Percentiles rank a stretch among this genome's conserved stretches.
Evolutionary conservation across 2,888 invertebrate genomes (phyloP).

Genomic region (Opisthograptis luteolata): DNA sequence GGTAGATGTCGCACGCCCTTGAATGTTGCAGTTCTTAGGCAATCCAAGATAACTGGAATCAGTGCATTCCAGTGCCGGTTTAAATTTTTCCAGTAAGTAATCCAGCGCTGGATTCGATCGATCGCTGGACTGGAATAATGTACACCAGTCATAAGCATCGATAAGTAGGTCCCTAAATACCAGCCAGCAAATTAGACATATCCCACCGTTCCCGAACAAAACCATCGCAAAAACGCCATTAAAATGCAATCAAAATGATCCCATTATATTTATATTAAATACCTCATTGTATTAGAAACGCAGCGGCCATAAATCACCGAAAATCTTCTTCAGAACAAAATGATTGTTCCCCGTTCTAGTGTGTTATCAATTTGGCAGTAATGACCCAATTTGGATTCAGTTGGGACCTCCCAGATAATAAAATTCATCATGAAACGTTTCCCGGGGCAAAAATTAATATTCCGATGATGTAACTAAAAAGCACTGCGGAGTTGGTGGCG

Average conservation of each 20-base stretch:
- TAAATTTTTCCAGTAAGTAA: too few species aligned
- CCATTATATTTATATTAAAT: constrained; percentile 35
- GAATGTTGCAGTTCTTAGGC: too few species aligned
- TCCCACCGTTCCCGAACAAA: background rate
- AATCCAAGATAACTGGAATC: too few species aligned
- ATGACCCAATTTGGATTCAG: constrained; percentile 81
- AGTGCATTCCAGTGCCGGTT: too few species aligned
- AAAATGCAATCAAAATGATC: constrained; percentile 31
- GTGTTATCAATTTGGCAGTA: constrained; percentile 79
- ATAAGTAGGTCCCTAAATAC: too few species aligned
- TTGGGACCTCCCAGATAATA: constrained; percentile 72
- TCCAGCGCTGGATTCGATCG: too few species aligned
- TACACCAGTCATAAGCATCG: too few species aligned
- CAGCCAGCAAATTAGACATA: background rate
- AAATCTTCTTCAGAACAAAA: constrained; percentile 49
- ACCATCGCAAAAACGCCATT: constrained; percentile 27
- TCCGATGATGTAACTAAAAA: constrained; percentile 78
- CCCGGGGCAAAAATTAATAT: constrained; percentile 81
- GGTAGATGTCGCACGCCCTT: too few species aligned
- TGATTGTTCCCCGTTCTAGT: constrained; percentile 57
- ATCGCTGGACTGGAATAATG: too few species aligned
- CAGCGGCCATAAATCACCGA: constrained; percentile 45
- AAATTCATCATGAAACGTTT: constrained; percentile 79
- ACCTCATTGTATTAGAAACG: constrained; percentile 43
- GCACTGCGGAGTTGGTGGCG: constrained; percentile 51